Percentiles rank a stretch among this genome's conserved stretches.
phyloP scores from a whole-genome alignment of 2,888 invertebrate species.

The Drosophila paranaensis region DNA sequence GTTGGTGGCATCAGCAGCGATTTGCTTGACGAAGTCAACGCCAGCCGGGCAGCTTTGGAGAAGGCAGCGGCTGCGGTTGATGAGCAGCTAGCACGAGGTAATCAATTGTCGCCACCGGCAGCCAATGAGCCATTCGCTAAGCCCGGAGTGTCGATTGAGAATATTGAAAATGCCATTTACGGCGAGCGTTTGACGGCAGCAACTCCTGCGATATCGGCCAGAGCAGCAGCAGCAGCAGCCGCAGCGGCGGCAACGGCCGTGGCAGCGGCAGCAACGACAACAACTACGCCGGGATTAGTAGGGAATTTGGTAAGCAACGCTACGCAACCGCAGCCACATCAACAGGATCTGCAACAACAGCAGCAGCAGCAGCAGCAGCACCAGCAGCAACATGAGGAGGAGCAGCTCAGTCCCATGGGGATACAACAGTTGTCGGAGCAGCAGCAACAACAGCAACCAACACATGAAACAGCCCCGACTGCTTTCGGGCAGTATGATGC shows the following conservation, averaged over 20 bases:
- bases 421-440: slow-evolving; percentile 23
- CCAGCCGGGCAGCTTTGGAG: slow-evolving; percentile 71
- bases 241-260: slow-evolving; percentile 12
- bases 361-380: slow-evolving; percentile 15
- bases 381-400: slow-evolving; percentile 4
- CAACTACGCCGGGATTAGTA: slow-evolving; percentile 53
- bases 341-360: background rate
- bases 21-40: slow-evolving; percentile 77
- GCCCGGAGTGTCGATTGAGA: slow-evolving; percentile 83
- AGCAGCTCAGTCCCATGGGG: slow-evolving; percentile 9
- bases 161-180: slow-evolving; percentile 84
- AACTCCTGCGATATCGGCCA: slow-evolving; percentile 22
- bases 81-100: slow-evolving; percentile 76
- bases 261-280: slow-evolving; percentile 8
- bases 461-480: slow-evolving; percentile 32
- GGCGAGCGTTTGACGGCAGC: slow-evolving; percentile 81
- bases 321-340: slow-evolving; percentile 22
- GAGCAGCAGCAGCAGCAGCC: slow-evolving; percentile 26
- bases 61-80: slow-evolving; percentile 78
- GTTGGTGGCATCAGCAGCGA: slow-evolving; percentile 64
- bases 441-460: slow-evolving; percentile 8
- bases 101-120: slow-evolving; percentile 74
- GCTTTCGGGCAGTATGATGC: slow-evolving; percentile 62
- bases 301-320: slow-evolving; percentile 64
- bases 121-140: slow-evolving; percentile 43